Conservation (phyloP, 2,113 vertebrate species). For the Cochlearius cochlearius region DNA sequence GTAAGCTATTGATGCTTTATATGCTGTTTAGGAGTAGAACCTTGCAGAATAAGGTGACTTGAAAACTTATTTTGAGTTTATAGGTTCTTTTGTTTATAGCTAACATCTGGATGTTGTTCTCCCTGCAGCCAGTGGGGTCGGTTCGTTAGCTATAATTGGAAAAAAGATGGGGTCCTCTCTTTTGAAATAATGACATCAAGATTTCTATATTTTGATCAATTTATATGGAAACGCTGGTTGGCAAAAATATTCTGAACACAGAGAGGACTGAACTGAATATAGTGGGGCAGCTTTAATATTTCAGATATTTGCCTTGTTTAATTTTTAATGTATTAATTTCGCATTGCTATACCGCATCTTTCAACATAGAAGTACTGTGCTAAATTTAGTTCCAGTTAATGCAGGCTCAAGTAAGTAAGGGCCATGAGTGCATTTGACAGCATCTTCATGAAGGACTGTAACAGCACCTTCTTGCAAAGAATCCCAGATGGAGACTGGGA, state of each 20-base stretch:
- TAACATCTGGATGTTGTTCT: not conserved
- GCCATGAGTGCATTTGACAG: not conserved
- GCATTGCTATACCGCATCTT: not conserved
- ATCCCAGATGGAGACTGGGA: not conserved
- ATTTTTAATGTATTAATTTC: slow-evolving; percentile 14
- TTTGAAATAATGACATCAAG: not conserved
- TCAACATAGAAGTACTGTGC: not conserved
- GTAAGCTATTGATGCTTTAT: not conserved
- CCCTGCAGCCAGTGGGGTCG: not conserved
- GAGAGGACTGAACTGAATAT: not conserved
- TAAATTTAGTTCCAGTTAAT: not conserved
- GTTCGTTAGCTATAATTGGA: not conserved
- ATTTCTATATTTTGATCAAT: not conserved
- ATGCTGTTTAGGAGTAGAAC: not conserved
- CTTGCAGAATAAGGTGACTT: not conserved
- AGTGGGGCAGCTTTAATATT: not conserved
- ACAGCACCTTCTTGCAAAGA: not conserved
- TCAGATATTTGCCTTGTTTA: not conserved
- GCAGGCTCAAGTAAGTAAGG: not conserved
- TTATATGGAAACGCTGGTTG: not conserved
- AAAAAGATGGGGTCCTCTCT: not conserved
- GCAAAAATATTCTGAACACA: not conserved
- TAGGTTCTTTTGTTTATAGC: not conserved
- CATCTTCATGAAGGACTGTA: not conserved
- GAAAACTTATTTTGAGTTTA: not conserved